Conservation (phyloP, 2,113 vertebrate genomes). For the Lophochroa leadbeateri region DNA sequence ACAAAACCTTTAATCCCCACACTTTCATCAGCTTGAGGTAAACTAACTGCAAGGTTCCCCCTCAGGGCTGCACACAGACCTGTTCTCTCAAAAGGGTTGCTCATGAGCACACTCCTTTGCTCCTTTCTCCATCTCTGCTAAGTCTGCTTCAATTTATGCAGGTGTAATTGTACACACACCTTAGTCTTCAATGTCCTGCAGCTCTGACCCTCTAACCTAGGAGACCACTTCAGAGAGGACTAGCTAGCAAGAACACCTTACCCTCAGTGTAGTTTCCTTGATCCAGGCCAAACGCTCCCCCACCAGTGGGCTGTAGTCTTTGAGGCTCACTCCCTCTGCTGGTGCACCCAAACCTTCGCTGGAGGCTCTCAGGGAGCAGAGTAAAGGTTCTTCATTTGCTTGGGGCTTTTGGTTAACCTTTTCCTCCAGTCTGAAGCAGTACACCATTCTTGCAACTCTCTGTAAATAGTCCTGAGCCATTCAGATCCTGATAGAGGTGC, state of each 20-base stretch:
- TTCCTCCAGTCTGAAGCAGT: background rate
- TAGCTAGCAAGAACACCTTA: background rate
- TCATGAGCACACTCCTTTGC: background rate
- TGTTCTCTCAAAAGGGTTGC: background rate
- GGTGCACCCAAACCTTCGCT: background rate
- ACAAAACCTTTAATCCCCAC: background rate
- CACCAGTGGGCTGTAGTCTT: background rate
- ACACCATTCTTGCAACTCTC: accelerated
- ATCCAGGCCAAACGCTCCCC: background rate
- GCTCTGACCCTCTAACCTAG: background rate
- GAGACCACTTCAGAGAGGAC: background rate
- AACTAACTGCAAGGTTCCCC: background rate
- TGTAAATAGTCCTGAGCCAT: background rate
- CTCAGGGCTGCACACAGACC: background rate
- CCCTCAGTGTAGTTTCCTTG: background rate
- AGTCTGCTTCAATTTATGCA: background rate
- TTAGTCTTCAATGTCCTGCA: background rate
- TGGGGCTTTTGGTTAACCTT: background rate
- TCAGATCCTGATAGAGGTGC: background rate
- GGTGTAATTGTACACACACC: background rate
- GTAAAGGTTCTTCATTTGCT: background rate
- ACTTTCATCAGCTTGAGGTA: background rate
- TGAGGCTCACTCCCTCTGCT: constrained; percentile 65
- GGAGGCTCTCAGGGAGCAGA: background rate
- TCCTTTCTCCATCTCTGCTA: background rate